Evolutionary conservation across 2,888 invertebrate species (phyloP).

Genomic region (Papilio protenor): DNA sequence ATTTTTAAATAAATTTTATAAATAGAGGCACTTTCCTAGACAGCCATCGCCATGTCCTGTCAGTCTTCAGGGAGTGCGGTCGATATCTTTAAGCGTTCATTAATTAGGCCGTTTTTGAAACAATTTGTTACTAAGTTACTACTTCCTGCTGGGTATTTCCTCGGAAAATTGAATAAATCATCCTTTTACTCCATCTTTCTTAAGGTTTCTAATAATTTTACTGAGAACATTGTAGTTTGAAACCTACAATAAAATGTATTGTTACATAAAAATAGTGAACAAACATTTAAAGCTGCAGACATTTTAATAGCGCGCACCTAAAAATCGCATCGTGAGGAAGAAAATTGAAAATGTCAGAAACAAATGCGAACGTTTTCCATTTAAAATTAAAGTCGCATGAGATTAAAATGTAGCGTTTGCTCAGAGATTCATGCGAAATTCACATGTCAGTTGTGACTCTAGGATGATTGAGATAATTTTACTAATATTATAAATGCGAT

Average conservation of each 20-base stretch:
- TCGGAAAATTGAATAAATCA: neutral
- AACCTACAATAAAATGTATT: neutral
- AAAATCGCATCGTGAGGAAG: neutral
- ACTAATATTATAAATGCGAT: too few relatives aligned
- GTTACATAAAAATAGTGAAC: neutral
- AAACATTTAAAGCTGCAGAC: neutral
- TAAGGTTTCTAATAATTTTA: neutral
- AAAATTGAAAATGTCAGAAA: conserved; percentile 18
- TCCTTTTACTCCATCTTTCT: neutral
- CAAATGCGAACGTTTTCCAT: conserved; percentile 15
- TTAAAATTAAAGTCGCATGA: conserved; percentile 13
- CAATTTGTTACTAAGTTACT: neutral
- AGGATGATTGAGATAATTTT: too few relatives aligned
- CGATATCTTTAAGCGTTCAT: conserved; percentile 3
- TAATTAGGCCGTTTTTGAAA: neutral
- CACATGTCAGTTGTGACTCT: neutral
- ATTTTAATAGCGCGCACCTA: neutral
- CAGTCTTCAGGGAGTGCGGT: neutral
- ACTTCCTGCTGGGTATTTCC: neutral
- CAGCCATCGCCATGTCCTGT: neutral
- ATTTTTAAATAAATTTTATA: neutral
- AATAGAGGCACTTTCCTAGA: conserved; percentile 11
- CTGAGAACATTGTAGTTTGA: neutral
- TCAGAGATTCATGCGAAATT: neutral
- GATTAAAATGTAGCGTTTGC: neutral